These are phyloP conservation scores for Cheirogaleus medius DNA, from an alignment of 2,113 vertebrate genomes.

Conservation along the genomic window DNA sequence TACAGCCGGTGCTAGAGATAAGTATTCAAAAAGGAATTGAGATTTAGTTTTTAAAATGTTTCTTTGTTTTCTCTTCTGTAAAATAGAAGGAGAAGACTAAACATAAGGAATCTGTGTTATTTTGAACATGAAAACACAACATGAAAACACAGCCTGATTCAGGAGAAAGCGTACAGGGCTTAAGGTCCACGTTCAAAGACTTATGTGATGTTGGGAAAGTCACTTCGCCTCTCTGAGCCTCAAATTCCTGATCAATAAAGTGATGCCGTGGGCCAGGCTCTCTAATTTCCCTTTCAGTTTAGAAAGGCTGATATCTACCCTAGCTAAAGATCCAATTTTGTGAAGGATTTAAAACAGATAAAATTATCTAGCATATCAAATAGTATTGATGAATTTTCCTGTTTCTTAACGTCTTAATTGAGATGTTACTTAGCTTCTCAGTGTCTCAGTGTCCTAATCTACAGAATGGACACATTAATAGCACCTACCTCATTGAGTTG, in stretches of 20 bases:
- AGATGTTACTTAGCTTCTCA: neutral
- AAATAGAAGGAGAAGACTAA: neutral
- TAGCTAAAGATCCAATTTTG: neutral
- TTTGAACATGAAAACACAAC: conserved; percentile 22
- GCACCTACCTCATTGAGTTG: neutral
- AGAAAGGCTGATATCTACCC: neutral
- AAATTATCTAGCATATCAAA: neutral
- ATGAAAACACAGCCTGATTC: neutral
- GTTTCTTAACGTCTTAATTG: neutral
- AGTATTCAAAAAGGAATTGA: neutral
- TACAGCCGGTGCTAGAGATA: neutral
- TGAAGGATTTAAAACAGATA: conserved; percentile 12
- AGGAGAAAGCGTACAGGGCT: neutral
- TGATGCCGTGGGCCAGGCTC: neutral
- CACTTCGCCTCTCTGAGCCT: neutral
- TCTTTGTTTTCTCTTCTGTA: conserved; percentile 44
- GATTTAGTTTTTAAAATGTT: neutral
- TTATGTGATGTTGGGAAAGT: neutral
- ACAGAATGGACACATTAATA: neutral
- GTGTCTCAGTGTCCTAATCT: neutral
- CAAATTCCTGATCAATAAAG: neutral
- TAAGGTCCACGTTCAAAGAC: neutral
- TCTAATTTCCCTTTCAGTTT: neutral
- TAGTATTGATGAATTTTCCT: neutral
- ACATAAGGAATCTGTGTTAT: neutral